Evolutionary conservation across 1,140 invertebrate genomes (phyloP).

Genomic region (Helicorthomorpha holstii): DNA sequence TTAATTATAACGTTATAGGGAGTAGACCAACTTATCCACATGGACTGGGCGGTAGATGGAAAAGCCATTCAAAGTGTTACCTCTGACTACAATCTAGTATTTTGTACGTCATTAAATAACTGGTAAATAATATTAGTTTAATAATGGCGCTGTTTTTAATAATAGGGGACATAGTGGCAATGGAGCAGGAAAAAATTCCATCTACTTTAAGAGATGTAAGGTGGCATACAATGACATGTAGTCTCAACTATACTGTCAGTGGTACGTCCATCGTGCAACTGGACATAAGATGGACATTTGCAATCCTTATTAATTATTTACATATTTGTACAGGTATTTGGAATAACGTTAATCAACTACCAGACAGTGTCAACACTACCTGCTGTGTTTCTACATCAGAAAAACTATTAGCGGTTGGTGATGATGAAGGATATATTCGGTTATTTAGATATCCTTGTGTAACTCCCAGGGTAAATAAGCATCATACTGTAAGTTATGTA

Average conservation of each 20-base stretch:
- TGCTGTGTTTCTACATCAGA: conserved; percentile 61
- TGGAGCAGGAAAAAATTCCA: conserved; percentile 42
- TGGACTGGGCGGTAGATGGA: conserved; percentile 84
- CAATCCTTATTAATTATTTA: neutral
- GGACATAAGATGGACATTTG: neutral
- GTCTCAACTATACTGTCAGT: conserved; percentile 63
- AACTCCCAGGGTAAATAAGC: conserved; percentile 20
- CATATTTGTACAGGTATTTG: conserved; percentile 45
- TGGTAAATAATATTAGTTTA: neutral
- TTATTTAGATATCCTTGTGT: conserved; percentile 46
- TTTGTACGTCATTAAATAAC: conserved; percentile 42
- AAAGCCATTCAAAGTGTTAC: conserved; percentile 74
- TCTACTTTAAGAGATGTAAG: conserved; percentile 73
- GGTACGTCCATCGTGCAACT: conserved; percentile 32
- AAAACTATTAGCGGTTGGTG: conserved; percentile 66
- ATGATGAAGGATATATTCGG: conserved; percentile 77
- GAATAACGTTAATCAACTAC: conserved; percentile 71
- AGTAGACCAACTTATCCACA: conserved; percentile 54
- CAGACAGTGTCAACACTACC: conserved; percentile 59
- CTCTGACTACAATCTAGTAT: conserved; percentile 76
- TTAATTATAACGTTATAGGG: conserved; percentile 46
- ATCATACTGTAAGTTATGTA: conserved; percentile 21
- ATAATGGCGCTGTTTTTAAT: neutral
- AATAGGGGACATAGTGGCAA: conserved; percentile 7
- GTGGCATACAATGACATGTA: conserved; percentile 69